phyloP scores from a whole-genome alignment of 1,140 invertebrate genomes.

The Bombus breviceps region DNA sequence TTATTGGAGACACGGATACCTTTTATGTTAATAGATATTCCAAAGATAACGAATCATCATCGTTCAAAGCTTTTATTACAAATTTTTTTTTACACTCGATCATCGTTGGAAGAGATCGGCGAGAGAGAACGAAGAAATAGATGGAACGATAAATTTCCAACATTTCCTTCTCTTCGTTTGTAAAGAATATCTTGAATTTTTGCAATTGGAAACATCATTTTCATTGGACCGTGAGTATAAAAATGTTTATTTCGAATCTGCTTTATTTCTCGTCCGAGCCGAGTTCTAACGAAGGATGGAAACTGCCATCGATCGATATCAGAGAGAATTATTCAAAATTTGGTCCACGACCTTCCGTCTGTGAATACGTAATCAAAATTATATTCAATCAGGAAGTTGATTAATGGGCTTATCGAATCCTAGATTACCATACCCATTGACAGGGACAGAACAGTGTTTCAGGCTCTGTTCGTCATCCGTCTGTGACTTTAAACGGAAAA shows the following conservation, averaged over 20 bases:
- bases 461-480: no score
- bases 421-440: neutral
- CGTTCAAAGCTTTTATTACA: neutral
- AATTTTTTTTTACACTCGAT: neutral
- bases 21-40: neutral
- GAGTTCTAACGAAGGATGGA: neutral
- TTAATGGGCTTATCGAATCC: constrained; percentile 30
- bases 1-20: neutral
- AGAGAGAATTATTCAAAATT: constrained; percentile 21
- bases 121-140: no score
- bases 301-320: neutral
- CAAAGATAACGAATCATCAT: neutral
- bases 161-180: no score
- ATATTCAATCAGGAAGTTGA: constrained; percentile 18
- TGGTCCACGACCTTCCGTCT: neutral
- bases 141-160: no score
- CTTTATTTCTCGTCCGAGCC: neutral
- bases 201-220: neutral
- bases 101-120: no score
- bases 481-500: neutral
- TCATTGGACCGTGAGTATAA: neutral
- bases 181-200: no score
- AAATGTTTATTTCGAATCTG: neutral
- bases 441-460: neutral
- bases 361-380: constrained; percentile 35